Evolutionary conservation across 2,888 invertebrate species (phyloP).

Genomic region (Plutella xylostella): DNA sequence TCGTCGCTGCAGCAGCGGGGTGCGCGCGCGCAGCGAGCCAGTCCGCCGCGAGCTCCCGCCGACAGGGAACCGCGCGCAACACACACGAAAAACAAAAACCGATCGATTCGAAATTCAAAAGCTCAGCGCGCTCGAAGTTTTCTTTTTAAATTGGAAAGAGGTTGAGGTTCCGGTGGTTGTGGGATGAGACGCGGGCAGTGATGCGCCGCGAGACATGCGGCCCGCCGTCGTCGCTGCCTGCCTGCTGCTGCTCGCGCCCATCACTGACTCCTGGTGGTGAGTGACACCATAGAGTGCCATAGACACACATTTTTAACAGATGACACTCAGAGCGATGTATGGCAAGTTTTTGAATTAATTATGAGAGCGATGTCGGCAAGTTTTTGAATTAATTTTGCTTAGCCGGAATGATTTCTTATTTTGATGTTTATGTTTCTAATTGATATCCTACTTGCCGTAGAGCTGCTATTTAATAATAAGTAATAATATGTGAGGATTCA

Average conservation of each 20-base stretch:
- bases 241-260: conserved; percentile 88
- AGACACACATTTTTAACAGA: too few species aligned
- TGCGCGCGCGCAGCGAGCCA: conserved; percentile 40
- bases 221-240: conserved; percentile 85
- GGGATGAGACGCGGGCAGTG: conserved; percentile 52
- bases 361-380: too few species aligned
- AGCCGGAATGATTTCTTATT: too few species aligned
- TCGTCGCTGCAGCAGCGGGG: conserved; percentile 23
- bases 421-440: too few species aligned
- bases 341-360: too few species aligned
- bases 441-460: too few species aligned
- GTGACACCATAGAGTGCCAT: too few species aligned
- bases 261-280: conserved; percentile 91
- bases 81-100: conserved; percentile 37
- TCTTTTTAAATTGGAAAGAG: background rate
- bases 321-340: too few species aligned
- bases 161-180: conserved; percentile 28
- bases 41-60: conserved; percentile 62
- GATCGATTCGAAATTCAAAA: conserved; percentile 11
- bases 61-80: conserved; percentile 56
- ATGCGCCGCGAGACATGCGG: conserved; percentile 72
- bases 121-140: background rate
- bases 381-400: too few species aligned
- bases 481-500: too few species aligned
- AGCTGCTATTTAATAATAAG: too few species aligned